Evolutionary conservation across 2,797 vertebrate genomes (phyloP).

Genomic region (Lepidocolaptes lacrymiger): DNA sequence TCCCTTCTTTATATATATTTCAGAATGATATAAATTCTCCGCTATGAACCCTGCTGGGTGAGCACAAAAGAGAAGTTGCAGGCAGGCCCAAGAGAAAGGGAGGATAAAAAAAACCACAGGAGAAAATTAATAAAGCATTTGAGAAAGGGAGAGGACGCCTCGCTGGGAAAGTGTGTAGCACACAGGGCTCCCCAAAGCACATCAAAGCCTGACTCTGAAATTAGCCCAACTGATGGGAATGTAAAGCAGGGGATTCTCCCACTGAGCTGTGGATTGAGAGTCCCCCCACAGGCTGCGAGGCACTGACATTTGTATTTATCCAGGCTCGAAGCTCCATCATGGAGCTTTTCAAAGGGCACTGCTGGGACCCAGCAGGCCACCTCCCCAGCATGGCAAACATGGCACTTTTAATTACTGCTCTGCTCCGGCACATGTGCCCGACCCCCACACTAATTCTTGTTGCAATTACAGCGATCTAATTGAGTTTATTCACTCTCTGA

Average conservation of each 20-base stretch:
- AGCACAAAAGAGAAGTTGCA: slow-evolving; percentile 59
- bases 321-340: slow-evolving; percentile 40
- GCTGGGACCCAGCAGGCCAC: slow-evolving; percentile 64
- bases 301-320: slow-evolving; percentile 70
- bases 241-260: slow-evolving; percentile 67
- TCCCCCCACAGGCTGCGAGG: slow-evolving; percentile 51
- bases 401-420: slow-evolving; percentile 64
- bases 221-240: slow-evolving; percentile 70
- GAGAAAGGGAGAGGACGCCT: slow-evolving; percentile 60
- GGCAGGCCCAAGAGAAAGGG: slow-evolving; percentile 60
- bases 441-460: slow-evolving; percentile 66
- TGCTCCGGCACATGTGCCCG: slow-evolving; percentile 47
- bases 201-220: slow-evolving; percentile 74
- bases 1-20: slow-evolving; percentile 59
- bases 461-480: slow-evolving; percentile 71
- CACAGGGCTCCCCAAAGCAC: slow-evolving; percentile 65
- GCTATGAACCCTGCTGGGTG: background rate
- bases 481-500: slow-evolving; percentile 67
- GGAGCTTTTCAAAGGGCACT: slow-evolving; percentile 66
- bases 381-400: slow-evolving; percentile 60
- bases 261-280: slow-evolving; percentile 68
- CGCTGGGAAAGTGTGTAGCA: slow-evolving; percentile 61
- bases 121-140: slow-evolving; percentile 73
- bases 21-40: slow-evolving; percentile 58
- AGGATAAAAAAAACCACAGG: slow-evolving; percentile 70